Evolutionary conservation across 2,888 invertebrate species (phyloP), one percentile per base, ranked within the genome.

Genomic region (Spisula solida): DNA sequence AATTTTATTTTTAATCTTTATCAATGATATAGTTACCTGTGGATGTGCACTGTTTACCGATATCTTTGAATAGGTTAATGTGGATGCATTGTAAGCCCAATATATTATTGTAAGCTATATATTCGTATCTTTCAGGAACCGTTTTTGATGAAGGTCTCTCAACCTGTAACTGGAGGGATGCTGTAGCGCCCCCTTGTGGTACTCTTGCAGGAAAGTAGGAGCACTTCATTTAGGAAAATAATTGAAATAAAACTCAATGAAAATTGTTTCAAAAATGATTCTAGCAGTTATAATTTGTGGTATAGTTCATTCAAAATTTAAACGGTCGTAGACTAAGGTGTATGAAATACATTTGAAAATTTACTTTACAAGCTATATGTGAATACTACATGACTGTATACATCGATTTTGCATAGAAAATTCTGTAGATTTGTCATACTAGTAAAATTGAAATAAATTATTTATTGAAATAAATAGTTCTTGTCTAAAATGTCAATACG

Each of bases 131-230:
- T 90, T n/a, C 93, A 94, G 95, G 91, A 70, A 89, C 95, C 47
- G 92, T 95, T 20, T 95, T 94, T 89, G 95, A 95, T 89, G 90
- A 93, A 8, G 89, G 86, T n/a, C 88, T 93, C 25, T 88, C 93
- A 79, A 92, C 93, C 25, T 95, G 95, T 85, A 95, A 95, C 85
- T 95, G 94, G 94, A 92, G 92, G 14, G 89, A 92, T 60, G 91
- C 92, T 14, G 94, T 95, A 10, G 85, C 91, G 41, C 92, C 94
- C 25, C 95, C 95, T 1, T 95, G 95, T 89, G 95, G 95, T 29
- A 92, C 93, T 29, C 16, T 80, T 25, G 55, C 51, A n/a, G 88
- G 88, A 55, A 82, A 89, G 81, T 85, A 85, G 47, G 60, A 25
- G 25, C 60, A 51, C 4, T 51, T 12, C 25, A n/a, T 25, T 66